phyloP scores from a whole-genome alignment of 2,113 vertebrate genomes.

The Lagopus muta region DNA sequence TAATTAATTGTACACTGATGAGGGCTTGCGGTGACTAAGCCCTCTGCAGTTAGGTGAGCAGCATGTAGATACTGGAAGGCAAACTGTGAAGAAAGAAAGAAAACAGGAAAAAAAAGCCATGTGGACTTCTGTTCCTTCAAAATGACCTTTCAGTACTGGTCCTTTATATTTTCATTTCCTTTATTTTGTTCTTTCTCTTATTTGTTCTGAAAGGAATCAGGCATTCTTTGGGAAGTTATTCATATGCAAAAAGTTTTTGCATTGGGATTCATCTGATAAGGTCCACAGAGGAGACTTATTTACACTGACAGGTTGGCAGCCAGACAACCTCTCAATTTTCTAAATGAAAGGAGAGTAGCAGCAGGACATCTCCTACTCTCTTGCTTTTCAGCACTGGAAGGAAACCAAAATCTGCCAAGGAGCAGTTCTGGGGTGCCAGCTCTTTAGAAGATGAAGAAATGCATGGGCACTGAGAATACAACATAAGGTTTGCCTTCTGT shows the following conservation, averaged over 20 bases:
- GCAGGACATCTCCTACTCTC: conserved; percentile 55
- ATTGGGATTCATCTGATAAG: conserved; percentile 54
- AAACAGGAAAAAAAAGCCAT: not conserved
- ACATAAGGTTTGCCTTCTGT: conserved; percentile 50
- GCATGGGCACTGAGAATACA: not conserved
- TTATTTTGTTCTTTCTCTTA: conserved; percentile 18
- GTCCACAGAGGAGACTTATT: conserved; percentile 21
- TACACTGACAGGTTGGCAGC: conserved; percentile 65
- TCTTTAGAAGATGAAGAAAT: conserved; percentile 30
- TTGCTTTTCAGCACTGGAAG: conserved; percentile 7
- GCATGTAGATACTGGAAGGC: not conserved
- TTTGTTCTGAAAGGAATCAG: conserved; percentile 9
- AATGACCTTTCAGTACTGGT: conserved; percentile 12
- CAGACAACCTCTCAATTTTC: conserved; percentile 64
- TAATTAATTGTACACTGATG: conserved; percentile 29
- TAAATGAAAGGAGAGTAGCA: conserved; percentile 63
- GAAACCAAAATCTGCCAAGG: conserved; percentile 31
- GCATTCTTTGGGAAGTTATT: conserved; percentile 48
- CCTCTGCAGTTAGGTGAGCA: not conserved
- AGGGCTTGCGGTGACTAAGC: not conserved
- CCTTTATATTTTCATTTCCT: conserved; percentile 31
- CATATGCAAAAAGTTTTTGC: conserved; percentile 60
- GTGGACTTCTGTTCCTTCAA: conserved; percentile 30
- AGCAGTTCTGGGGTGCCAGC: not conserved
- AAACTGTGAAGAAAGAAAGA: not conserved